Conservation (phyloP, 2,113 vertebrate genomes). For the Gallinago undulata region DNA sequence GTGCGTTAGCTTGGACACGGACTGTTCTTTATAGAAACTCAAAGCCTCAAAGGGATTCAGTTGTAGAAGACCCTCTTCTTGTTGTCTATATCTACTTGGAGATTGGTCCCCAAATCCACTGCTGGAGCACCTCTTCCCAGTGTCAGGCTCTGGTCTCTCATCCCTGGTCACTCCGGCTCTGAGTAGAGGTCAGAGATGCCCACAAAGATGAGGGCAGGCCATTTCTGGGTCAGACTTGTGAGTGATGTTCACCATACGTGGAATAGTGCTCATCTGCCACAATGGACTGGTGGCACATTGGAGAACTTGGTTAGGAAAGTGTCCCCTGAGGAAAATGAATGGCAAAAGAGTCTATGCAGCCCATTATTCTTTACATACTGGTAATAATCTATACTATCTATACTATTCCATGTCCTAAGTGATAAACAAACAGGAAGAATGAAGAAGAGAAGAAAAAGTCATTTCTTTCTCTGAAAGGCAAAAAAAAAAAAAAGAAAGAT, state of each 20-base stretch:
- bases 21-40: not conserved
- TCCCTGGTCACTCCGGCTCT: not conserved
- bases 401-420: not conserved
- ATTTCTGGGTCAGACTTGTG: not conserved
- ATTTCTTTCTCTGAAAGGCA: not conserved
- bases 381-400: not conserved
- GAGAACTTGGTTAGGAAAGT: not conserved
- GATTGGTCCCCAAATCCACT: not conserved
- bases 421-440: not conserved
- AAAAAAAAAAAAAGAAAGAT: not conserved
- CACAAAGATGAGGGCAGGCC: not conserved
- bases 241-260: not conserved
- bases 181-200: not conserved
- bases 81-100: not conserved
- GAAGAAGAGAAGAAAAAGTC: not conserved
- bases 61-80: not conserved
- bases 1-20: not conserved
- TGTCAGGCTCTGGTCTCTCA: not conserved
- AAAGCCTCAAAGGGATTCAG: not conserved
- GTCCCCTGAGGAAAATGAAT: not conserved
- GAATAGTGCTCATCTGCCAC: not conserved
- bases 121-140: not conserved
- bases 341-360: not conserved
- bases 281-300: not conserved
- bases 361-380: not conserved